Base-by-base conservation (phyloP, 2,888 invertebrate species). In the Antheraea assamensis region DNA sequence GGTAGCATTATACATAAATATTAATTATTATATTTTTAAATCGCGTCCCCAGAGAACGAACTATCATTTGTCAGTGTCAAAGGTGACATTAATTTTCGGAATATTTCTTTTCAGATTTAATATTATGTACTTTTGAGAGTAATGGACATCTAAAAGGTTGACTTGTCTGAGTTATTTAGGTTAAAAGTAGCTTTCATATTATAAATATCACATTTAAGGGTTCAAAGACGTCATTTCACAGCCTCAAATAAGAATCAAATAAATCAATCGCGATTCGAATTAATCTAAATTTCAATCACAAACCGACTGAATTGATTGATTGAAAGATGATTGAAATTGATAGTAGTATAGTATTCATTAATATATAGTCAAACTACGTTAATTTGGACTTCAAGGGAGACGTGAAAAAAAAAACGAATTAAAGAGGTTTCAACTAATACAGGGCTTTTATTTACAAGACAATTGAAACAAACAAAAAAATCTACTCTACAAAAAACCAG, bases 101-200 rank as follows among this genome's bases (percentile, higher is more conserved):
- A 35, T 35, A 68, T 68, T 68, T 68, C 68, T 68, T 61, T 68
- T 68, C 35, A 68, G 35, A 68, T 68, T 35, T 68, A 68, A 68
- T 68, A 68, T 68, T 35, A 35, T 68, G 24, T 68, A 68, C 35
- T 35, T 68, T 68, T 35, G 1, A 35, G 19, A 68, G 68, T 68
- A 68, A 68, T 68, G 68, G 68, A 35, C 68, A 68, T 68, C 35
- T 68, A 24, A 68, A 68, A 68, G 68, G 68, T 68, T 68, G 35
- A 68, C 68, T 68, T 24, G 68, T 68, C 35, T 35, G 35, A 68
- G 7, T 5, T 68, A 68, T 68, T 68, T 68, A 35, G 19, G 35
- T 35, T 35, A n/a, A 68, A n/a, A 35, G 35, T 35, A 61, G 61
- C 61, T 61, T 61, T 61, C 27, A 30, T 27, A 61, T 61, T 61